These are phyloP conservation scores for Protomyctophum bolini DNA, from an alignment of 2,113 vertebrate genomes.

Conservation along the genomic window DNA sequence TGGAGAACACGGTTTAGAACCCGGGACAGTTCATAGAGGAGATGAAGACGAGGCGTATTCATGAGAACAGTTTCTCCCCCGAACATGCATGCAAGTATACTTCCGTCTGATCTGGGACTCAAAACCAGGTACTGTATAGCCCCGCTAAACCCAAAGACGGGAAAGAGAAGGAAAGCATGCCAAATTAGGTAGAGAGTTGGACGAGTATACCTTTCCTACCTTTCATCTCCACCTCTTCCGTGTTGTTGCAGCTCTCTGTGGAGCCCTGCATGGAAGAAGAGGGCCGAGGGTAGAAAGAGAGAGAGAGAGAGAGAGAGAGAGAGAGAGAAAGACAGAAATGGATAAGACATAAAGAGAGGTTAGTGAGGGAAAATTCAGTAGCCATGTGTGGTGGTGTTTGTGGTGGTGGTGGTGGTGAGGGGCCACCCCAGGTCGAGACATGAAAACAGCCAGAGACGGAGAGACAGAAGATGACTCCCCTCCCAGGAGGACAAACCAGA, in stretches of 20 bases:
- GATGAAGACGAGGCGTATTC: too few relatives aligned
- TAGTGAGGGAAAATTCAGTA: background rate
- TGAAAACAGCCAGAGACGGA: slow-evolving; percentile 40
- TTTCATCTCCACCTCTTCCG: slow-evolving; percentile 98
- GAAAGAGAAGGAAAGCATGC: slow-evolving; percentile 57
- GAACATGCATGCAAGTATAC: background rate
- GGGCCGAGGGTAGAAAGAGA: too few relatives aligned
- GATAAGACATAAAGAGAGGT: background rate
- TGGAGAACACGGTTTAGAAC: too few relatives aligned
- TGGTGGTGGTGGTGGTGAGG: background rate
- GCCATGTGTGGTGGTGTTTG: slow-evolving; percentile 10
- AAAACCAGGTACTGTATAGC: background rate
- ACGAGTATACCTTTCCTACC: slow-evolving; percentile 89
- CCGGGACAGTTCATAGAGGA: background rate
- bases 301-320: too few relatives aligned
- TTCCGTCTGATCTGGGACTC: slow-evolving; percentile 10
- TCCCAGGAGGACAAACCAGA: slow-evolving; percentile 59
- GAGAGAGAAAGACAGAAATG: slow-evolving; percentile 1
- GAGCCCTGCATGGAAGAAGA: slow-evolving; percentile 83
- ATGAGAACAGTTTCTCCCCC: background rate
- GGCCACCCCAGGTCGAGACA: slow-evolving; percentile 25
- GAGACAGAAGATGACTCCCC: slow-evolving; percentile 51
- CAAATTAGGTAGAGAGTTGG: slow-evolving; percentile 70
- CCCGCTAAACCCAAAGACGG: background rate
- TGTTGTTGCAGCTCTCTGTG: slow-evolving; percentile 97